Evolutionary conservation across 2,797 vertebrate genomes (phyloP).

Genomic region (Falco biarmicus): DNA sequence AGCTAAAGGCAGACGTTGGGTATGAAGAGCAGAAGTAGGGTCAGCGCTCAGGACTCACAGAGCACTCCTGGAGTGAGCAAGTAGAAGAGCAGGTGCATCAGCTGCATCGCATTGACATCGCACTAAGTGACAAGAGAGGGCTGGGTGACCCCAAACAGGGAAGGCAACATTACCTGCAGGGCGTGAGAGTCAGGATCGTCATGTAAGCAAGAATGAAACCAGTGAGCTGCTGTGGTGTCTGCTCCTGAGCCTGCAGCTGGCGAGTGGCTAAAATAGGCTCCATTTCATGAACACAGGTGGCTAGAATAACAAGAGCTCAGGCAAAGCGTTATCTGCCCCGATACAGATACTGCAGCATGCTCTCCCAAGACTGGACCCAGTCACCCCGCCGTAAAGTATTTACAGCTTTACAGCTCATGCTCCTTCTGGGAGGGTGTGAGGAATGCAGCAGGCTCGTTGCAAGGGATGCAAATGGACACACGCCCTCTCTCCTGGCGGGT

Average conservation of each 20-base stretch:
- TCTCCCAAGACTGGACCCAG: neutral
- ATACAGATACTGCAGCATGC: neutral
- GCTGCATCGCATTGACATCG: neutral
- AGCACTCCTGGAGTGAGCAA: neutral
- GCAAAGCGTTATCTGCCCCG: neutral
- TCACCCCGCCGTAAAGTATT: neutral
- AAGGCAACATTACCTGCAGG: neutral
- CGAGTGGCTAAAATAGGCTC: neutral
- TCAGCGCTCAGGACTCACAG: neutral
- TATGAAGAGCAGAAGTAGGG: neutral
- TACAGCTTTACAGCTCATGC: neutral
- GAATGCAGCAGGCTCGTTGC: neutral
- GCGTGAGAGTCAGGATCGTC: neutral
- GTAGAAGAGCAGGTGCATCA: neutral
- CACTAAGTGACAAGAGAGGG: neutral
- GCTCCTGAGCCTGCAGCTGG: neutral
- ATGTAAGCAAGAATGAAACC: neutral
- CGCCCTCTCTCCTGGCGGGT: neutral
- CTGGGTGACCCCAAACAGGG: neutral
- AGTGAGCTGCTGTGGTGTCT: neutral
- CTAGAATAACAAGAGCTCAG: neutral
- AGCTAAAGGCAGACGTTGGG: neutral
- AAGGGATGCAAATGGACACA: neutral
- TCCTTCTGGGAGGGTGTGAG: neutral
- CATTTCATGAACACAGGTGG: neutral